These are phyloP conservation scores for Rhea pennata DNA, from an alignment of 2,113 vertebrate genomes.

Conservation along the genomic window DNA sequence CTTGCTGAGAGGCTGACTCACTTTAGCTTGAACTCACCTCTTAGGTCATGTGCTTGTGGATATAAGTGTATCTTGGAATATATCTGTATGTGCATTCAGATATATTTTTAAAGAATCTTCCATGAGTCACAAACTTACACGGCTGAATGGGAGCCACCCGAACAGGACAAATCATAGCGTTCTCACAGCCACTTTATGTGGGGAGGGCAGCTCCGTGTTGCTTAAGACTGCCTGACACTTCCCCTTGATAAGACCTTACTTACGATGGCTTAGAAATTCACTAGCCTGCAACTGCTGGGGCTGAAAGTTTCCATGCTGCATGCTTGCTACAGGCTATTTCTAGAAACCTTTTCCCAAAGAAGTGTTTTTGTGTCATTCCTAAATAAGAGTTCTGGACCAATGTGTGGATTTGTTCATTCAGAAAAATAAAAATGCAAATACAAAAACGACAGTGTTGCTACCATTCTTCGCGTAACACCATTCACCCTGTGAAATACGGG, in stretches of 20 bases:
- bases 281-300: not conserved
- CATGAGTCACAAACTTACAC: not conserved
- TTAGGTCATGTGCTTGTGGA: conserved; percentile 37
- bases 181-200: not conserved
- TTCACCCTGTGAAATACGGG: not conserved
- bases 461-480: not conserved
- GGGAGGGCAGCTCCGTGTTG: not conserved
- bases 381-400: not conserved
- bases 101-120: conserved; percentile 20
- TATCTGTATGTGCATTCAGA: not conserved
- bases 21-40: conserved; percentile 46
- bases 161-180: not conserved
- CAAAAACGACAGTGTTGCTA: not conserved
- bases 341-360: not conserved
- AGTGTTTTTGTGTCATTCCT: not conserved
- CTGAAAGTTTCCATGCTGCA: not conserved
- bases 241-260: not conserved
- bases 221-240: not conserved
- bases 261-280: not conserved
- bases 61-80: conserved; percentile 32
- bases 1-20: conserved; percentile 53
- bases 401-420: not conserved
- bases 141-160: conserved; percentile 19
- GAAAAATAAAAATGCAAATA: not conserved
- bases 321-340: not conserved